These are phyloP conservation scores for Prunella strophiata DNA, from an alignment of 2,797 vertebrate genomes.

Conservation along the genomic window DNA sequence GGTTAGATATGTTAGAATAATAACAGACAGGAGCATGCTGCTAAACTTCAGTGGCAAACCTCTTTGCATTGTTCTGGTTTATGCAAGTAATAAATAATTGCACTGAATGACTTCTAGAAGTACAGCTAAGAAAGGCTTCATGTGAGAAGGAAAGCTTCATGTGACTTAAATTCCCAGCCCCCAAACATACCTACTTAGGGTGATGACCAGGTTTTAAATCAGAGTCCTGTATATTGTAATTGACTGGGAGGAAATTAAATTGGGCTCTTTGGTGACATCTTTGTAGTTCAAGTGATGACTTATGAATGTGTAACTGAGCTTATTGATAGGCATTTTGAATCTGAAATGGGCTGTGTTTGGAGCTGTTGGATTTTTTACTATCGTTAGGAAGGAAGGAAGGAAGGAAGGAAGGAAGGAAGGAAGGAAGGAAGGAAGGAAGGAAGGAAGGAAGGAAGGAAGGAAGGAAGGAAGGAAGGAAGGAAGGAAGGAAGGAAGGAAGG, in stretches of 20 bases:
- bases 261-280: background rate
- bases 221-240: background rate
- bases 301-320: background rate
- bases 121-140: background rate
- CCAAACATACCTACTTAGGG: background rate
- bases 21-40: background rate
- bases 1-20: background rate
- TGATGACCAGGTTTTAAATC: slow-evolving; percentile 14
- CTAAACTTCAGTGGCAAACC: background rate
- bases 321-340: background rate
- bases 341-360: background rate
- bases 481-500: no score
- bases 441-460: no score
- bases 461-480: no score
- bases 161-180: background rate
- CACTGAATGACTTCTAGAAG: background rate
- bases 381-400: no score
- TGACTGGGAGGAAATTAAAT: background rate
- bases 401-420: no score
- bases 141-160: background rate
- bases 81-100: background rate
- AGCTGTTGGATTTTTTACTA: background rate
- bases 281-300: background rate
- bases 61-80: background rate
- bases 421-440: no score